Evolutionary conservation across 2,797 vertebrate genomes (phyloP).

Genomic region (Hydrolagus colliei): DNA sequence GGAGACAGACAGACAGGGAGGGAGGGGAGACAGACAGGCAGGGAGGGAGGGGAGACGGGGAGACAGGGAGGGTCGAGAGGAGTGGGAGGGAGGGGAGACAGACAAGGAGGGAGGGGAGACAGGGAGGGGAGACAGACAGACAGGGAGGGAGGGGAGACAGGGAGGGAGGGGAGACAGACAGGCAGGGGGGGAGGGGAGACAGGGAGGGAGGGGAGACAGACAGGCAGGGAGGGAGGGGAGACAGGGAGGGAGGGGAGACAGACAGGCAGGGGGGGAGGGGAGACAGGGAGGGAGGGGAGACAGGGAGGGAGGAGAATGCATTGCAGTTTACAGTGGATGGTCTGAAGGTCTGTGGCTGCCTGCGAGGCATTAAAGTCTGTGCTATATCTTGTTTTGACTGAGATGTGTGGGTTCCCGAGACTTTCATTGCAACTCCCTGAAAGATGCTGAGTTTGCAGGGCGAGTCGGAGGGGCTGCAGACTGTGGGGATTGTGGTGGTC

Average conservation of each 20-base stretch:
- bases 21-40: no score
- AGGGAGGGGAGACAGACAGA: no score
- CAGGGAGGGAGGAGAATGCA: neutral
- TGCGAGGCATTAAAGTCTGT: neutral
- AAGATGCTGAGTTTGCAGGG: constrained; percentile 83
- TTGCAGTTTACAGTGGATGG: neutral
- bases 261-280: no score
- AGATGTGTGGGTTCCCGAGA: constrained; percentile 61
- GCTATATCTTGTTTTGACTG: neutral
- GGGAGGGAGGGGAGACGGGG: no score
- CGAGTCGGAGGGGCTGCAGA: constrained; percentile 97
- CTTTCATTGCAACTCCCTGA: constrained; percentile 46
- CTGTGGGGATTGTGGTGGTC: constrained; percentile 94
- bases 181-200: no score
- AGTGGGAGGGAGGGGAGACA: no score
- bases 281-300: neutral
- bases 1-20: no score
- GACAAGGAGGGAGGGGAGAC: no score
- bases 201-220: neutral
- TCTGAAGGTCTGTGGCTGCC: neutral
- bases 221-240: no score
- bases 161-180: neutral
- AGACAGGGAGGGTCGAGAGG: neutral
- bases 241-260: neutral
- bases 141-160: no score